Evolutionary conservation across 2,797 vertebrate genomes (phyloP), one percentile per base, ranked within the genome.

Genomic region (Knipowitschia caucasica): DNA sequence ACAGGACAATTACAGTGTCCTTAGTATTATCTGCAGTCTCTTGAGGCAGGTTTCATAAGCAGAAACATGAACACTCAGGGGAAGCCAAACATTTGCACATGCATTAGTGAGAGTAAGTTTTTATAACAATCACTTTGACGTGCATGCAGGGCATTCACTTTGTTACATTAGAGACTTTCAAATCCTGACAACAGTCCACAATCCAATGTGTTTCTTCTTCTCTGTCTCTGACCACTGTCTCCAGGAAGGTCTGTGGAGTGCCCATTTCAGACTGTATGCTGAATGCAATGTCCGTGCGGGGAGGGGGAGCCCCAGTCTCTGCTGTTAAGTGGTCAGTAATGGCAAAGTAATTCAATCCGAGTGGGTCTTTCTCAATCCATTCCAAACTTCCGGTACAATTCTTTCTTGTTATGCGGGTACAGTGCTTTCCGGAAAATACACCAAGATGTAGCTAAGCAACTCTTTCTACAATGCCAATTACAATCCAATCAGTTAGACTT

Each of bases 301-400:
- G 52, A 49, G 33, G 24, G 49, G 12, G 15, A 58, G 64, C 44
- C 64, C 59, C 63, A 74, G 69, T 67, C 59, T 83, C 71, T 53
- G 54, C 73, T 80, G 75, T 84, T 86, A 83, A 86, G 83, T 86
- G 85, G 82, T 75, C 77, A 79, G 82, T 87, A 87, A 87, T 88
- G 86, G 83, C 72, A 69, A 72, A 71, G 75, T 86, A 88, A 88
- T 85, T 85, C 71, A 83, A 88, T 87, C 78, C 42, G 18, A 74
- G 67, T 62, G 64, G 75, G 76, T 77, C 76, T 85, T 77, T 68
- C 73, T 83, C 79, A 39, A 61, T 81, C 73, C 73, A 73, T 74
- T 84, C 77, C 81, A 86, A 86, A 88, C 81, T 76, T 88, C 86
- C 84, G 69, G 81, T 69, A 79, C 78, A 71, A 83, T 73, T 38